Percentiles rank a stretch among this genome's conserved stretches.
These are phyloP conservation scores for Apodemia duryi DNA, from an alignment of 2,888 invertebrate species.

Conservation along the genomic window DNA sequence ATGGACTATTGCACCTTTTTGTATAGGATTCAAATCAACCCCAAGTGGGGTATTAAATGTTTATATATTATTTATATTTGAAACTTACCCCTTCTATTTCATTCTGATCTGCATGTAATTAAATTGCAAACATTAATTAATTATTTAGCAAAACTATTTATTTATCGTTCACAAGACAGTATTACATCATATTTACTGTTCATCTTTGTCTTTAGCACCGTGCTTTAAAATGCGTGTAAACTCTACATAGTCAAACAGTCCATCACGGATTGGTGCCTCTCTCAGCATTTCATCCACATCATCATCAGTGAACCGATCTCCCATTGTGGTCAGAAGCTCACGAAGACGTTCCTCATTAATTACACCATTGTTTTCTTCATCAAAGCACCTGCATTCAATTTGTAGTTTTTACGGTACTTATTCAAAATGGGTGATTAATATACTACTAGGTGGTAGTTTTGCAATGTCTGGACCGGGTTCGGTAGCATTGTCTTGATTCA, in stretches of 20 bases:
- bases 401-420: not conserved
- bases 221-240: conserved; percentile 99
- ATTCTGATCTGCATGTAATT: not conserved
- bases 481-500: too few relatives aligned
- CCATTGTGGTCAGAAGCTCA: conserved; percentile 98
- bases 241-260: conserved; percentile 97
- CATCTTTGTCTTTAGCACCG: conserved; percentile 99
- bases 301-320: conserved; percentile 97
- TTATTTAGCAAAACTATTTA: conserved; percentile 1
- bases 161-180: not conserved
- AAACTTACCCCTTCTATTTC: too few relatives aligned
- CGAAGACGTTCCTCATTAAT: conserved; percentile 96
- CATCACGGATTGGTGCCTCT: conserved; percentile 97
- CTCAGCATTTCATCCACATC: conserved; percentile 99
- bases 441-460: too few relatives aligned
- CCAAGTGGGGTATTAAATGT: too few relatives aligned
- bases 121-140: not conserved
- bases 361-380: conserved; percentile 96
- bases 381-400: conserved; percentile 86
- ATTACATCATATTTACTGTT: conserved; percentile 80
- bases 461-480: not conserved
- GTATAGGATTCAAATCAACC: too few relatives aligned
- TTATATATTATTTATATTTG: too few relatives aligned
- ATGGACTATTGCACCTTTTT: too few relatives aligned
- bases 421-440: not conserved